Conservation (phyloP, 1,140 invertebrate species). For the Pseudobourletiella spinata region DNA sequence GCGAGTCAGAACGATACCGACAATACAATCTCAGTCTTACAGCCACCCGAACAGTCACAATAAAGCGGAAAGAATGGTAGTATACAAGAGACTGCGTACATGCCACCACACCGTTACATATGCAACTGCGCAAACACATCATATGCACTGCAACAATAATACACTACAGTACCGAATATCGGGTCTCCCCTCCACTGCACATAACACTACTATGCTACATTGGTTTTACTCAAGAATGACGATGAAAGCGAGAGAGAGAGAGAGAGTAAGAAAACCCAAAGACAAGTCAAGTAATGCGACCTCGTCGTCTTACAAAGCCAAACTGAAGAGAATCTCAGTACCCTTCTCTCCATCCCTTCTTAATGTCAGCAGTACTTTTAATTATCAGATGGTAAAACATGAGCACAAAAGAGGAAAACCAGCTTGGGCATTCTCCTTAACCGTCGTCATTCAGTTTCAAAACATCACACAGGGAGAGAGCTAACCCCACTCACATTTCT, state of each 20-base stretch:
- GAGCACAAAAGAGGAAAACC: constrained; percentile 13
- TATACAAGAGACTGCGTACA: background rate
- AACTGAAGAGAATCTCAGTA: constrained; percentile 15
- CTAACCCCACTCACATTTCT: background rate
- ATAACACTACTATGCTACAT: background rate
- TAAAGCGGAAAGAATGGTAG: background rate
- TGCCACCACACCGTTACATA: background rate
- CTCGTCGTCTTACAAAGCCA: constrained; percentile 2
- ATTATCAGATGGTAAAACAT: constrained; percentile 29
- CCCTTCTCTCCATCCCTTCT: constrained; percentile 15
- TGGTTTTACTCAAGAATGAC: too few relatives aligned
- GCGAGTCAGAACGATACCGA: constrained; percentile 9
- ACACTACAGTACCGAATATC: background rate
- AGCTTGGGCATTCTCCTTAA: constrained; percentile 2
- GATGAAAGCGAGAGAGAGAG: too few relatives aligned
- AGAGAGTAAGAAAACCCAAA: background rate
- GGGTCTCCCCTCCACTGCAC: background rate
- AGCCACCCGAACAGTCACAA: background rate
- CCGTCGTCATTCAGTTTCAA: background rate
- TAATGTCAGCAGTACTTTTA: constrained; percentile 29
- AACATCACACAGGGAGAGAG: background rate
- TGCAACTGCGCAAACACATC: background rate
- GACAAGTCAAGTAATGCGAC: constrained; percentile 1
- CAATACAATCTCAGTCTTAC: constrained; percentile 2
- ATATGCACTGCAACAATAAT: too few relatives aligned